Base-by-base conservation (phyloP, 2,888 invertebrate species). In the Cistogaster globosa region DNA sequence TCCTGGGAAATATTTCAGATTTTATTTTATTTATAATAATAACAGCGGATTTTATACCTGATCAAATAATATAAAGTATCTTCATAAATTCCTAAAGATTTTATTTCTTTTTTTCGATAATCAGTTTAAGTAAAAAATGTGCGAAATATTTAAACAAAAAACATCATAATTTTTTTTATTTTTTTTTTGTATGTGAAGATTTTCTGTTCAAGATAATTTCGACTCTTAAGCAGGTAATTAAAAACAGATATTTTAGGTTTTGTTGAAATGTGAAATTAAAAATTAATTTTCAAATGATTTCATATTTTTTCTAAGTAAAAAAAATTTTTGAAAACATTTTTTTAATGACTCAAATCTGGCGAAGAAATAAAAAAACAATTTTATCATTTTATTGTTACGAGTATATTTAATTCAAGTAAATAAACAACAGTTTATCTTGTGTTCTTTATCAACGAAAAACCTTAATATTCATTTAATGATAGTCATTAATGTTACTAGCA, bases 391-490 rank as follows among this genome's bases (percentile, higher is more conserved):
- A 58, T 51, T 42, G 8, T 14, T 18, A 55, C 48, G 2, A 20
- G 2, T 53, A 45, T 12, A 32, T n/a, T n/a, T n/a, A n/a, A n/a
- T n/a, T n/a, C n/a, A 60, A 53, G 8, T 48, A 63, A 77, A 58
- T 16, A 42, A 32, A 62, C 9, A 38, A 26, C 26, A 45, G 53
- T 62, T 77, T 77, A 55, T 53, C 68, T 77, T n/a, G 11, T 14
- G 38, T 68, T 51, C 11, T 14, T 60, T 77, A 69, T 68, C 68
- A 42, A 3, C 11, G n/a, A 55, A 57, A 45, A 55, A 69, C 38
- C 38, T 63, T 63, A 71, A 71, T 79, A 57, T 79, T 63, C 57
- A 71, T 71, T 71, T 79, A 71, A 71, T 53, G 71, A 53, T 36
- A 79, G 63, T 71, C 78, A 79, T 57, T 71, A 57, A 11, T 20